Conservation (phyloP, 2,113 vertebrate species). For the Albula glossodonta region DNA sequence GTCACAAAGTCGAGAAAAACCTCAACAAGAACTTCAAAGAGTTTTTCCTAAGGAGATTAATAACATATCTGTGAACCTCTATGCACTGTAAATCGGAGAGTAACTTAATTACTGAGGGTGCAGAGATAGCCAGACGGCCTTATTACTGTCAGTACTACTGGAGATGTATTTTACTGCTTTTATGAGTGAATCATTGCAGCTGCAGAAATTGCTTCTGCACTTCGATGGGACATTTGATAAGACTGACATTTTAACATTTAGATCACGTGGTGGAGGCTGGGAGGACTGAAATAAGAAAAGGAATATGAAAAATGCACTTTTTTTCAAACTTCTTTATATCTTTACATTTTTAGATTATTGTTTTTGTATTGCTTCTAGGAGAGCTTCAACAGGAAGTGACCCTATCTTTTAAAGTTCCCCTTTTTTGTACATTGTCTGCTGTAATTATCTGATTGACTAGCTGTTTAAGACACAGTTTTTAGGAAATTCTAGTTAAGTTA, state of each 20-base stretch:
- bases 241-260: background rate
- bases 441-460: no score
- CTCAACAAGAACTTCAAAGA: constrained; percentile 2
- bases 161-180: background rate
- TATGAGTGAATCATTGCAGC: background rate
- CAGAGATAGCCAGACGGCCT: background rate
- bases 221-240: background rate
- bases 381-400: no score
- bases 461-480: no score
- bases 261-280: background rate
- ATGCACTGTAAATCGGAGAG: background rate
- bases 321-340: no score
- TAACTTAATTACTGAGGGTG: background rate
- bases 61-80: background rate
- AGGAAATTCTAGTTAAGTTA: no score
- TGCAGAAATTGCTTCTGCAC: background rate
- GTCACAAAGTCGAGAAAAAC: background rate
- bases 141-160: background rate
- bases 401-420: no score
- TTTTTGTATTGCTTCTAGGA: no score
- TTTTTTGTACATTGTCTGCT: no score
- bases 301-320: background rate
- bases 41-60: background rate
- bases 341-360: no score
- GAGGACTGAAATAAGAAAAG: background rate